These are phyloP conservation scores for Hydractinia echinata DNA, from an alignment of 30 jellyfish, hydroid and myxozoan species.

Conservation along the genomic window DNA sequence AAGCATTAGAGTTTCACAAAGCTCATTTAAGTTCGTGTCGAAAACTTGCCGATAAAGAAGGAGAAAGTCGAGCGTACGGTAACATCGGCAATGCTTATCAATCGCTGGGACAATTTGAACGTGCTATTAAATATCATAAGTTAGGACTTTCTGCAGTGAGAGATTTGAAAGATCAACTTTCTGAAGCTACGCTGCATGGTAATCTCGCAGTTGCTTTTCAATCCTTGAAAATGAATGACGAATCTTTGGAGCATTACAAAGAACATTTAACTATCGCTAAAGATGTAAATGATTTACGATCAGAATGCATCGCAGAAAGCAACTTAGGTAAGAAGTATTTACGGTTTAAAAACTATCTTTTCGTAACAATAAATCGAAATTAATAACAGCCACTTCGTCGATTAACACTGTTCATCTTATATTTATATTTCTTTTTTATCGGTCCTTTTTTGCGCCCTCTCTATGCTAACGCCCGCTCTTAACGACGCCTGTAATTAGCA, in stretches of 20 bases:
- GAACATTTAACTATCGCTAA: constrained; percentile 60
- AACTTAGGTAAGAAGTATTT: constrained; percentile 46
- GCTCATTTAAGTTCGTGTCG: constrained; percentile 64
- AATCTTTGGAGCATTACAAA: constrained; percentile 74
- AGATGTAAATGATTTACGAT: constrained; percentile 39
- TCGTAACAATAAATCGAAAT: too few relatives aligned
- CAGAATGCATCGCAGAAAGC: constrained; percentile 92
- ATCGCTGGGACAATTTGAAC: constrained; percentile 69
- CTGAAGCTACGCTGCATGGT: constrained; percentile 85
- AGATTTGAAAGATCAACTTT: constrained; percentile 57
- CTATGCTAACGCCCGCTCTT: too few relatives aligned
- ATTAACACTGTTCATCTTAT: too few relatives aligned
- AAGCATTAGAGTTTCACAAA: constrained; percentile 80
- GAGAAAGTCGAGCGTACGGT: constrained; percentile 95
- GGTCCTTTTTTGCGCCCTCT: too few relatives aligned
- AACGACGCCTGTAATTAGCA: too few relatives aligned
- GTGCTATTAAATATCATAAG: constrained; percentile 82
- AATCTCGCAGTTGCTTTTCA: constrained; percentile 92
- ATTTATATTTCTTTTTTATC: too few relatives aligned
- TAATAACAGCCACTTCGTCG: too few relatives aligned
- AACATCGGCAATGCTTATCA: constrained; percentile 94
- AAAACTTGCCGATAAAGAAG: constrained; percentile 82
- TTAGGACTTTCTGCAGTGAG: constrained; percentile 62
- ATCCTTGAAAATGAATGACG: constrained; percentile 62
- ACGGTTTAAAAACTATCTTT: too few relatives aligned